Base-by-base conservation (phyloP, 1,140 invertebrate genomes). In the Calosoma granatense region DNA sequence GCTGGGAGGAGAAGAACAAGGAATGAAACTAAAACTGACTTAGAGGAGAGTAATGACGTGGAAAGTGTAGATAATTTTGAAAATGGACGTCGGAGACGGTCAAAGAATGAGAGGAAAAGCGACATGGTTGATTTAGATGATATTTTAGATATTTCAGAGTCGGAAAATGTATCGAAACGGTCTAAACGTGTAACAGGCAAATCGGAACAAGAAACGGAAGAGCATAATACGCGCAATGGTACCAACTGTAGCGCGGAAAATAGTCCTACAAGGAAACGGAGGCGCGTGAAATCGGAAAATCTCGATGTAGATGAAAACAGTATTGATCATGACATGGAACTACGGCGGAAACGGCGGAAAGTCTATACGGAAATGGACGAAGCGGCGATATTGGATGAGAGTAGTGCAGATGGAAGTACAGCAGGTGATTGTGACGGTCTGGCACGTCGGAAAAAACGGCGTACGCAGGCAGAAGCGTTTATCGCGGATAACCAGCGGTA, bases 401-500 rank as follows among this genome's bases (percentile, higher is more conserved):
- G 67, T 53, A 65, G 47, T 14, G 57, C 55, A 20, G 65, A 65
- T n/a, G 62, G 62, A 17, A 56, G 56, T 36, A 41, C 56, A 4
- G 56, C 9, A 12, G 17, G 41, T 47, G 41, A 47, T 47, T 47
- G 41, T 17, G 17, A 17, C 4, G 41, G 55, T 19, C 62, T 52
- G 26, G 58, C 23, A 17, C 6, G n/a, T 1, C 74, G 68, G 43
- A 78, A 76, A 56, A 74, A 72, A 57, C 69, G 79, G 62, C 68
- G 77, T 52, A 80, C 78, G 1, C 80, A 81, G 36, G 75, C 78
- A 0, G 81, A 82, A 60, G 75, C 75, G 1, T 71, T 82, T 21
- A 79, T 82, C 36, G 72, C 74, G 61, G 80, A 82, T 64, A 81
- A 83, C 62, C 67, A 74, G 9, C 79, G 80, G 61, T 82, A 82